Base-by-base conservation (phyloP, 2,113 vertebrate species). In the Poeciliopsis occidentalis region DNA sequence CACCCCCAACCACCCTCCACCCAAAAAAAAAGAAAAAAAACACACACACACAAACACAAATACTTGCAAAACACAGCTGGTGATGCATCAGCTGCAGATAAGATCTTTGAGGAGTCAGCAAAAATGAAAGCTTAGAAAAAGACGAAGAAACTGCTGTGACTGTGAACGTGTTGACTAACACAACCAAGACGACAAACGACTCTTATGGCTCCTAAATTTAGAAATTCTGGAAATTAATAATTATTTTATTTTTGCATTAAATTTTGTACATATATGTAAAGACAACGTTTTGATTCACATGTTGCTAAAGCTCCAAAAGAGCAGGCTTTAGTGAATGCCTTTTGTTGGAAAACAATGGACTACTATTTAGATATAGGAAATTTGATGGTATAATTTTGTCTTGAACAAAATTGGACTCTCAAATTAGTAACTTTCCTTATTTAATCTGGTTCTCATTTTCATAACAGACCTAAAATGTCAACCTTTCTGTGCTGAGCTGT, bases 81-180 rank as follows among this genome's bases (percentile, higher is more conserved):
- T 92, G 94, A 92, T 94, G 92, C 89, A 64, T 74, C 67, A 69
- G 85, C 81, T 76, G 79, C 74, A 85, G 85, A 87, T 74, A 10
- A 60, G 39, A 24, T 60, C 54, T 83, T 44, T 78, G 71, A 69
- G 29, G 85, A 88, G 79, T 91, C 84, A 88, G 85, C 89, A 87
- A 72, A 91, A 89, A 84, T 70, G 71, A 76, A 30, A 0, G 87
- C 76, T 62, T 67, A 80, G 85, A 74, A 62, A 71, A 65, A 13
- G 3, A 63, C 2, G 32, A 57, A n/a, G 3, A 57, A 57, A 57
- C 1, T 8, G 8, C 51, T 8, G 15, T 8, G 22, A 57, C 51
- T 57, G 51, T 57, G 51, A 57, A n/a, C 8, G 51, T 24, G 22
- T 3, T 24, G 15, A 54, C 51, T n/a, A 17, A 54, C 22, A 2